These are phyloP conservation scores for Columba guinea DNA, from an alignment of 2,797 vertebrate species.

Conservation along the genomic window DNA sequence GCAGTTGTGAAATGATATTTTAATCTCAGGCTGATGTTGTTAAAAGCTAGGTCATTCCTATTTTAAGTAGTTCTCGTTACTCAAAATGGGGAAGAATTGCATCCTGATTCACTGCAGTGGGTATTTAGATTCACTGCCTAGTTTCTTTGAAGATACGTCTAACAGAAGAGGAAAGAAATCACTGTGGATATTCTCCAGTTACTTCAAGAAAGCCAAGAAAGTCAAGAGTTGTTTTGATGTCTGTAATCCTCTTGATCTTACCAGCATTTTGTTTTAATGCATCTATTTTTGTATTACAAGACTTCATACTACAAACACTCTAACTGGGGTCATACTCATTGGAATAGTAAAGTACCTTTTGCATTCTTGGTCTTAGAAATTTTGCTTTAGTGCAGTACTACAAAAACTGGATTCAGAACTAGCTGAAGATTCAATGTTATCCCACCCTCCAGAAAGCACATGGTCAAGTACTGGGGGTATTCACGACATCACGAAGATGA, in stretches of 20 bases:
- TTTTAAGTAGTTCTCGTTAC: not conserved
- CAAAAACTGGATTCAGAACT: not conserved
- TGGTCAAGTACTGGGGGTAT: too few species aligned
- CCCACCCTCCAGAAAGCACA: not conserved
- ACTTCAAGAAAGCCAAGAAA: not conserved
- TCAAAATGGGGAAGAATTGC: not conserved
- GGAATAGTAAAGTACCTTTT: not conserved
- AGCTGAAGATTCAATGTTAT: not conserved
- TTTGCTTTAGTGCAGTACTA: not conserved
- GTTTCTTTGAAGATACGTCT: not conserved
- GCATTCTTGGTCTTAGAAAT: not conserved
- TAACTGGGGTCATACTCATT: too few species aligned
- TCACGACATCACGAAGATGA: not conserved
- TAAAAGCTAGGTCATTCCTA: not conserved
- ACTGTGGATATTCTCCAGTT: not conserved
- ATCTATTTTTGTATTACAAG: not conserved
- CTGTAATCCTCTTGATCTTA: not conserved
- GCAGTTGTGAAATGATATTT: not conserved
- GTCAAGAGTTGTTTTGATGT: not conserved
- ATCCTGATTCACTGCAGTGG: not conserved
- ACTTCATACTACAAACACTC: not conserved
- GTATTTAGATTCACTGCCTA: not conserved
- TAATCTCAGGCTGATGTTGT: not conserved
- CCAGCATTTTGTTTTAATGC: not conserved
- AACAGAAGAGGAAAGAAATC: not conserved